A percentile compares a stretch with the other conserved stretches of the same genome.
Conservation (phyloP, 92 coral and sea anemone species). For the Umimayanthus chanpuru region DNA sequence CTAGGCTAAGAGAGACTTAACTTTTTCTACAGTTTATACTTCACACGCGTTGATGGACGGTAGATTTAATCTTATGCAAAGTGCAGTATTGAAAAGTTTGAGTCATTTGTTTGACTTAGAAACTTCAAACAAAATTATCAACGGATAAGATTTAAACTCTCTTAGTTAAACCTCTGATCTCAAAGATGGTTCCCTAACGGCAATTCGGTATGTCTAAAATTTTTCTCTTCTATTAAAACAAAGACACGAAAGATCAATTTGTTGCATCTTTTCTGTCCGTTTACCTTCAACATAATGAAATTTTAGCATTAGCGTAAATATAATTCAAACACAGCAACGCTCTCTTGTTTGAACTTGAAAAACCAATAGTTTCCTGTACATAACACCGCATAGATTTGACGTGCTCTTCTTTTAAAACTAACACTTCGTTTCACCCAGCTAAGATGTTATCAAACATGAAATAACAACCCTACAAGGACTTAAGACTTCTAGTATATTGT, state of each 20-base stretch:
- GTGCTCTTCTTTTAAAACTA: background rate
- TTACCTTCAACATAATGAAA: constrained; percentile 8
- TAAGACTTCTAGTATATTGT: background rate
- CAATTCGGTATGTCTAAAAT: background rate
- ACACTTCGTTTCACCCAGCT: background rate
- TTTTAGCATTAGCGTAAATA: constrained; percentile 29
- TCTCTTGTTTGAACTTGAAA: too few relatives aligned
- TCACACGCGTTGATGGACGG: background rate
- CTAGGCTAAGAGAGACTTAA: too few relatives aligned
- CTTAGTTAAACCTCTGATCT: background rate
- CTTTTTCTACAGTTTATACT: background rate
- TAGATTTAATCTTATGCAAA: background rate
- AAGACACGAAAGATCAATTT: background rate
- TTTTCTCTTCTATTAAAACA: background rate
- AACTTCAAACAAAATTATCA: background rate
- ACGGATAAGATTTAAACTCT: background rate
- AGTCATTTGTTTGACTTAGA: constrained; percentile 16
- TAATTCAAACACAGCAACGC: constrained; percentile 3
- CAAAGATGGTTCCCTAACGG: background rate
- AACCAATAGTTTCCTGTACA: background rate
- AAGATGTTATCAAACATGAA: too few relatives aligned
- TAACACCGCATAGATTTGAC: background rate
- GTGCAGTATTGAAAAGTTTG: background rate
- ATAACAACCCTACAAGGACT: too few relatives aligned
- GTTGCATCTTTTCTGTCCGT: background rate